Conservation (phyloP, 2,113 vertebrate genomes). For the Otis tarda region DNA sequence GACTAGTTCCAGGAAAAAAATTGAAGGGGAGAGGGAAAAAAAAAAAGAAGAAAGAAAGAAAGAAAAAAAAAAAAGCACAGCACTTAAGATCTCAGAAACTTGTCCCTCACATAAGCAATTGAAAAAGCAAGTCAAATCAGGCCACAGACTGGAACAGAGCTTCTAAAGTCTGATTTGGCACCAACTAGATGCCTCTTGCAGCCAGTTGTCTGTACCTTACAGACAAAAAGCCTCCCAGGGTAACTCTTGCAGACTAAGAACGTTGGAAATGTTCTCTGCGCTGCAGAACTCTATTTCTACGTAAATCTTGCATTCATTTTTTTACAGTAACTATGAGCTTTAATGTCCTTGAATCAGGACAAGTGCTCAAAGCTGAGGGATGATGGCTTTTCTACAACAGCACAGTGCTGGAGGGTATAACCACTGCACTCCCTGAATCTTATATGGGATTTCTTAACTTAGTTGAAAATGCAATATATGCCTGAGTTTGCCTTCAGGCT, state of each 20-base stretch:
- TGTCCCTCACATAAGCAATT: background rate
- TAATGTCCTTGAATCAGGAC: background rate
- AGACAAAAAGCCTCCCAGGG: background rate
- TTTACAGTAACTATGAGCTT: background rate
- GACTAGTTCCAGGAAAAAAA: rapidly evolving
- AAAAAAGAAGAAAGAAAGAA: too few relatives aligned
- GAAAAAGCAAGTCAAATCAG: background rate
- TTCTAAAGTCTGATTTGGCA: background rate
- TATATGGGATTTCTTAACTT: background rate
- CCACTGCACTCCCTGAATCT: background rate
- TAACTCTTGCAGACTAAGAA: background rate
- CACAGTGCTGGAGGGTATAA: background rate
- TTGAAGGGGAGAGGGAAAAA: too few relatives aligned
- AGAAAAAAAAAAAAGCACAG: rapidly evolving
- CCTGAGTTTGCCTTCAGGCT: background rate
- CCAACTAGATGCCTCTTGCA: background rate
- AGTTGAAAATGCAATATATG: background rate
- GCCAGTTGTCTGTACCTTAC: background rate
- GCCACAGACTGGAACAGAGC: background rate
- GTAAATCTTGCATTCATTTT: background rate
- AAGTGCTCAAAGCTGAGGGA: background rate
- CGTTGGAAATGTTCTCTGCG: background rate
- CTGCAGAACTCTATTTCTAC: background rate
- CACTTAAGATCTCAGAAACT: background rate
- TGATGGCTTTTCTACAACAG: background rate